Conservation (phyloP, 2,113 vertebrate genomes). For the Campylorhamphus procurvoides region DNA sequence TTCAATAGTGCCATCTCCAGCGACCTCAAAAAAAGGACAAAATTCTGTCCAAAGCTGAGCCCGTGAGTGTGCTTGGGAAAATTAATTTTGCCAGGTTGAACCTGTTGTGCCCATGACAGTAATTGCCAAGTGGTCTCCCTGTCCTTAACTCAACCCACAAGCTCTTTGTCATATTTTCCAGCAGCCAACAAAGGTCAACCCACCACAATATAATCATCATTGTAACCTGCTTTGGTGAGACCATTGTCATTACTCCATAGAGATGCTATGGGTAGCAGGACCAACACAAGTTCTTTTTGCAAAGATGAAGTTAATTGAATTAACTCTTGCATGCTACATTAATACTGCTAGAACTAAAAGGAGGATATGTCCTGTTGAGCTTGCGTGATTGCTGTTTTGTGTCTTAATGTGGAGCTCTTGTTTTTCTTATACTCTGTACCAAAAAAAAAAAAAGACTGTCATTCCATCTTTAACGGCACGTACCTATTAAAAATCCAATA, state of each 20-base stretch:
- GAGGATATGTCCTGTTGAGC: not conserved
- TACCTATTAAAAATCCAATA: conserved; percentile 45
- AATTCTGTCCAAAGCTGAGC: not conserved
- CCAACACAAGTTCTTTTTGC: not conserved
- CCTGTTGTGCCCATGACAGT: not conserved
- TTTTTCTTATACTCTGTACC: not conserved
- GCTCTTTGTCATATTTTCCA: not conserved
- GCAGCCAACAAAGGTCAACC: not conserved
- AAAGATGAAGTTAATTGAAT: not conserved
- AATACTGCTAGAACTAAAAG: not conserved
- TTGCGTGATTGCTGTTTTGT: not conserved
- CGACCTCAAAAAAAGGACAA: not conserved
- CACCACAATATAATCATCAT: conserved; percentile 1
- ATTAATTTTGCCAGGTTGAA: not conserved
- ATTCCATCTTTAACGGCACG: not conserved
- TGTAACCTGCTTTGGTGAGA: conserved; percentile 18
- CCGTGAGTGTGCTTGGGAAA: not conserved
- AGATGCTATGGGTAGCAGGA: not conserved
- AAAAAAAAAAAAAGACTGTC: not conserved
- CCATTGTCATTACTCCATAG: not conserved
- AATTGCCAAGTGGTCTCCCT: not conserved
- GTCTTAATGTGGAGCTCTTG: not conserved
- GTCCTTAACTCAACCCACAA: not conserved
- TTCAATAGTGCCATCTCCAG: fast-evolving
- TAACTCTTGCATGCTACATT: not conserved